Base-by-base conservation (phyloP, 2,113 vertebrate species). In the Phalacrocorax aristotelis region DNA sequence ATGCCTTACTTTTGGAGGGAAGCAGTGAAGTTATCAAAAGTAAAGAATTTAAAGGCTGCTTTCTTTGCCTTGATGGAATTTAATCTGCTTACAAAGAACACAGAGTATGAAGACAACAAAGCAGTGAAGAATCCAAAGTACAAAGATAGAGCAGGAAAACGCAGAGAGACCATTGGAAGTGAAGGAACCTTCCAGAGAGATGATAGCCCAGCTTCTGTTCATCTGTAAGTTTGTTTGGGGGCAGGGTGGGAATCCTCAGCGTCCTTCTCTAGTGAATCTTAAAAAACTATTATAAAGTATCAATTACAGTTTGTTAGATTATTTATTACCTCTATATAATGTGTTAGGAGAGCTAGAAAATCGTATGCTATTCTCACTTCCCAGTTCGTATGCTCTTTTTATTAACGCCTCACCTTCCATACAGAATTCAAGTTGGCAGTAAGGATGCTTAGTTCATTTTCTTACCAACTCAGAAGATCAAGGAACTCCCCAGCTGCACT, bases 181-280 rank as follows among this genome's bases (percentile, higher is more conserved):
- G 99, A 99, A 95, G 99, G 99, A 15, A 98, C 96, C 44, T 99
- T 99, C 96, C 98, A 99, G 49, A 98, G 99, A 97, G 99, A 99
- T 49, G 99, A 99, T 23, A 98, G 98, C 23, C 99, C 99, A 11
- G 99, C 99, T 70, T 99, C 99, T 83, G 97, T 99, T 74, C 98
- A 99, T 46, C 95, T 98, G 99, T 99, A 98, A 97, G 99, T 98
- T 77, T 80, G 14, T 19, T 49, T 26, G n/a, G 25, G 2, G 44
- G 18, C 17, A 18, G 11, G 2, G 1, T 4, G 16, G 21, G 30
- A 38, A 58, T 69, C 14, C 4, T 55, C 7, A 1, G 1, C 55
- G 44, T 66, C 34, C 19, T 79, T 71, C 27, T 83, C 14, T 54
- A 46, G 15, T 61, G 22, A 68, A 70, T 75, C 20, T 52, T 89